Base-by-base conservation (phyloP, 2,888 invertebrate genomes). In the Falcaria lacertinaria region DNA sequence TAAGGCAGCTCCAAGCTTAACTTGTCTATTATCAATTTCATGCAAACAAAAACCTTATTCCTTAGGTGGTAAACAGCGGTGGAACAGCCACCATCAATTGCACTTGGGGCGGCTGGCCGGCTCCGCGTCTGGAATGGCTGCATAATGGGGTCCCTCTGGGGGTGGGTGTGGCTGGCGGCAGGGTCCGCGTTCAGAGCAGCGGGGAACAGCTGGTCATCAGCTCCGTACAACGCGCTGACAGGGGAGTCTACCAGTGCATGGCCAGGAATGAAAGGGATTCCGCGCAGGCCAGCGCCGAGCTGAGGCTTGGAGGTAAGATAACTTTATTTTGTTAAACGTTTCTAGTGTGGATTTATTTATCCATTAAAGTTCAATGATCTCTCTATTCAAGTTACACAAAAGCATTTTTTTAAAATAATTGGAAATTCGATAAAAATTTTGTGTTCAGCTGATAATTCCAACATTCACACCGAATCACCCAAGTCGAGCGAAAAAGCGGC, bases 161-260 rank as follows among this genome's bases (percentile, higher is more conserved):
- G 1, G 78, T 79, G 39, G 90, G 90, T 0, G 80, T 81, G 13
- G 79, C 76, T 1, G 87, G 81, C 0, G 89, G 87, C 25, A 56
- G 89, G 16, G 62, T 87, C 11, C 64, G 87, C 6, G 61, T 86
- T 17, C 70, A 63, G 37, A 69, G 52, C 48, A 67, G 68, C 25
- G 88, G 87, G 1, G 86, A 81, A 32, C 82, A 83, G 51, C 74
- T 89, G n/a, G 57, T 81, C 8, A 78, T 89, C 19, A 54, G 77
- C 0, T 66, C 80, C 3, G 94, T 97, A 19, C 93, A 93, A 34
- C 89, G 96, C 36, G 92, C 93, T 38, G 96, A 97, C 76, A 93
- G 92, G 57, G 97, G 97, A 28, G 95, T 96, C 85, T 97, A 97
- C 83, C 97, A 97, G 78, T 97, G 97, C 79, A 91, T 97, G 66